Evolutionary conservation across 2,888 invertebrate genomes (phyloP).

Genomic region (Arenicola marina): DNA sequence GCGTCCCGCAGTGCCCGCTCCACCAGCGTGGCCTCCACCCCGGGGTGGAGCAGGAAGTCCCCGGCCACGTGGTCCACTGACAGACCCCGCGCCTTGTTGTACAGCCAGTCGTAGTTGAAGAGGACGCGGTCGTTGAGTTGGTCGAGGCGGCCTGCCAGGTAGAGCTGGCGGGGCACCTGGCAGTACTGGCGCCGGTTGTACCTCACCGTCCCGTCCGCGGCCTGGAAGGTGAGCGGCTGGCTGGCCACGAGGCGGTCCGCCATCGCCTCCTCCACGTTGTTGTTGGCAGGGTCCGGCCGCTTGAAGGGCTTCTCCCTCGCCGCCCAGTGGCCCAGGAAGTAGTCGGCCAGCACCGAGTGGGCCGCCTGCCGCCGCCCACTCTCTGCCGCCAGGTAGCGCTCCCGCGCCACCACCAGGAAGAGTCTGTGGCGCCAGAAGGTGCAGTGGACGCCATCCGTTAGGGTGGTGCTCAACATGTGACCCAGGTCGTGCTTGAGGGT

Average conservation of each 20-base stretch:
- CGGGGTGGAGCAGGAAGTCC: conserved; percentile 52
- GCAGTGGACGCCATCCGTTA: conserved; percentile 49
- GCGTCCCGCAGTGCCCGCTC: conserved; percentile 51
- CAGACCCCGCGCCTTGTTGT: conserved; percentile 55
- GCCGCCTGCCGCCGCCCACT: conserved; percentile 31
- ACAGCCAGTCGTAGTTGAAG: conserved; percentile 60
- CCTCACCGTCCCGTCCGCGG: conserved; percentile 29
- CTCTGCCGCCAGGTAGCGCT: conserved; percentile 42
- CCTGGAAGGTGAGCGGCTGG: conserved; percentile 47
- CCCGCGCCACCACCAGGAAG: conserved; percentile 39
- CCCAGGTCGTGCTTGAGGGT: conserved; percentile 47
- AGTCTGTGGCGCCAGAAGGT: conserved; percentile 44
- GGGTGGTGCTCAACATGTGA: conserved; percentile 39
- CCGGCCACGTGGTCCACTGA: conserved; percentile 52
- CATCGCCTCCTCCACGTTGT: not conserved
- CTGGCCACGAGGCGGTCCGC: conserved; percentile 43
- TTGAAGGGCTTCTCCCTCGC: conserved; percentile 1
- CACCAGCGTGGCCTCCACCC: conserved; percentile 50
- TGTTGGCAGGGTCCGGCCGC: not conserved
- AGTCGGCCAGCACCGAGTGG: conserved; percentile 57
- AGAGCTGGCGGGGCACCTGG: conserved; percentile 56
- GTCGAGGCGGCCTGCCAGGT: conserved; percentile 47
- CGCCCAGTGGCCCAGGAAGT: conserved; percentile 46
- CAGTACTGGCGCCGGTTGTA: conserved; percentile 57
- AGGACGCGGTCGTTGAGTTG: conserved; percentile 53